Evolutionary conservation across 1,140 invertebrate species (phyloP).

Genomic region (Drosophila hydei): DNA sequence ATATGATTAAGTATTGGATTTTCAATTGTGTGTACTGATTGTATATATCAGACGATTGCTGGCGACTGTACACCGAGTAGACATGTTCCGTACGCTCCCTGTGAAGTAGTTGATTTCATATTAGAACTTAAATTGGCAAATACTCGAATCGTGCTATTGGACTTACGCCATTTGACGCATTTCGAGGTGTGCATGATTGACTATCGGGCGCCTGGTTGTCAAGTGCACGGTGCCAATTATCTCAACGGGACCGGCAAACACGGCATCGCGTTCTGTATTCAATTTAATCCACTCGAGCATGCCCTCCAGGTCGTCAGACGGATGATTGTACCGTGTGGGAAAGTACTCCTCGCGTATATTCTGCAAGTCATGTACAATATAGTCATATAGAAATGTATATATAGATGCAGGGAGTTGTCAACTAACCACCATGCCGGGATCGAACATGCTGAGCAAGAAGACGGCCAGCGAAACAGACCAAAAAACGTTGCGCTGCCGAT

Average conservation of each 20-base stretch:
- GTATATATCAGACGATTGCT: slow-evolving; percentile 81
- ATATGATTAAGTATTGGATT: slow-evolving; percentile 82
- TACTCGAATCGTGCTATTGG: neutral
- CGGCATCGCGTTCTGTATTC: slow-evolving; percentile 80
- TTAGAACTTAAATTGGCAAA: no score
- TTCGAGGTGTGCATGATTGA: slow-evolving; percentile 80
- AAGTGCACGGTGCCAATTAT: slow-evolving; percentile 80
- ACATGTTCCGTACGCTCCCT: slow-evolving; percentile 79
- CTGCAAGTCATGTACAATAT: slow-evolving; percentile 24
- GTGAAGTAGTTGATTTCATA: neutral
- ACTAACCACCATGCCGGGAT: slow-evolving; percentile 76
- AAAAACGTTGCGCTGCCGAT: slow-evolving; percentile 75
- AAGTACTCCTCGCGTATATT: slow-evolving; percentile 79
- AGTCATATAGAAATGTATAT: neutral
- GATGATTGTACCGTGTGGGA: slow-evolving; percentile 42
- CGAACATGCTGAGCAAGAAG: slow-evolving; percentile 76
- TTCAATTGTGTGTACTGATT: slow-evolving; percentile 81
- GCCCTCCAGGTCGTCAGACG: slow-evolving; percentile 68
- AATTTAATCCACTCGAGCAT: slow-evolving; percentile 82
- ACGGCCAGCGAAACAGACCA: slow-evolving; percentile 81
- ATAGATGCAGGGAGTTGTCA: neutral
- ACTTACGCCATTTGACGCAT: slow-evolving; percentile 81
- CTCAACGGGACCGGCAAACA: slow-evolving; percentile 79
- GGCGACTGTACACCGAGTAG: slow-evolving; percentile 82
- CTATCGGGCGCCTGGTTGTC: slow-evolving; percentile 77